Evolutionary conservation across 2,113 vertebrate species (phyloP), one percentile per base, ranked within the genome.

Genomic region (Lagopus leucura): DNA sequence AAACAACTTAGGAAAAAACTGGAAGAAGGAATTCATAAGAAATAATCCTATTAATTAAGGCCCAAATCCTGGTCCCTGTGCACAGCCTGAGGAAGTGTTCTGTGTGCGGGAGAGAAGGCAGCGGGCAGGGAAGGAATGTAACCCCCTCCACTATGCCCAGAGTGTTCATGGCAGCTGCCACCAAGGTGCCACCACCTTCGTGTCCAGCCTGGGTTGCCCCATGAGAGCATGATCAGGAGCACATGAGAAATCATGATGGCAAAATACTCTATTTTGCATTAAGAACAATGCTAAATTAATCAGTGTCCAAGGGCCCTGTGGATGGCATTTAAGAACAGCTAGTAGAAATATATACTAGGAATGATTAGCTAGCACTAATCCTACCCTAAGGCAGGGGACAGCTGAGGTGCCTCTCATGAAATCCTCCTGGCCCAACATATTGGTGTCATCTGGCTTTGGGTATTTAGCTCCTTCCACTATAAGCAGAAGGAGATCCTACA

Each of bases 1-100:
- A 76, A 69, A 30, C 12, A 45, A 65, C 48, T 40, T 40, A 17
- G 0, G 0, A 72, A 83, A 86, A 77, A 86, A 77, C 69, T 6
- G 28, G 36, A 79, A 82, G 36, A 34, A 85, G 81, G 63, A 96
- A 92, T 85, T 90, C 30, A 36, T 54, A 76, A 79, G 74, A 89
- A 95, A 89, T 93, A 94, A 96, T 94, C 92, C 71, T 34, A 71
- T 91, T 92, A 95, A 94, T 95, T 95, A 94, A 87, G 40, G 74
- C 50, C 92, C 89, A 92, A 93, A 94, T 92, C 92, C 92, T 86
- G 74, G 81, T 96, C 91, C 94, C 95, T 89, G n/a, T 60, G 89
- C 96, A 94, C 67, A 93, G 89, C 42, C 88, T 70, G 58, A 1
- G 10, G 64, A 91, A 94, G 48, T 0, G 2, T 52, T 45, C 19